Evolutionary conservation across 2,888 invertebrate species (phyloP).

Genomic region (Steromphala cineraria): DNA sequence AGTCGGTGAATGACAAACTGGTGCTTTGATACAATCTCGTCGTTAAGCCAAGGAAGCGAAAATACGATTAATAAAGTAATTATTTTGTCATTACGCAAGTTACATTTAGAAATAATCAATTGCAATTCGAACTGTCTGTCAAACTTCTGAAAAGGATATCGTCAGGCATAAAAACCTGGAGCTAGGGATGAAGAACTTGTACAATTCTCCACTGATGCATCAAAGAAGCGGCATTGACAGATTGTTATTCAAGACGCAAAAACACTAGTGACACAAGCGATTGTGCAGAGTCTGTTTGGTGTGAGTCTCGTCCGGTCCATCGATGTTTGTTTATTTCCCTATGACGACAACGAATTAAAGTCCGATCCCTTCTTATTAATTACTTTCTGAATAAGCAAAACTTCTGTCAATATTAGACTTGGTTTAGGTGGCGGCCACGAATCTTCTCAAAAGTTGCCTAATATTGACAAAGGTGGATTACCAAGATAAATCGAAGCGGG

Average conservation of each 20-base stretch:
- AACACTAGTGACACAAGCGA: background rate
- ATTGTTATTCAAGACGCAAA: background rate
- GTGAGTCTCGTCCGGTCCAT: background rate
- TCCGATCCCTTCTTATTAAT: background rate
- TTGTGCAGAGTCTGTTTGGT: background rate
- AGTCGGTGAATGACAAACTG: no score
- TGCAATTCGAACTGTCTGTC: no score
- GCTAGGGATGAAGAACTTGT: background rate
- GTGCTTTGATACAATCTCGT: no score
- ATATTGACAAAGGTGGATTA: constrained; percentile 1
- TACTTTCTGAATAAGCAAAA: constrained; percentile 12
- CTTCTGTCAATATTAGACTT: constrained; percentile 9
- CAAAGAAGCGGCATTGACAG: background rate
- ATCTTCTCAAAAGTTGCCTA: background rate
- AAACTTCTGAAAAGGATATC: no score
- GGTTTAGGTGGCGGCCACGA: background rate
- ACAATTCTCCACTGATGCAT: background rate
- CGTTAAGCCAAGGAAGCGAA: no score
- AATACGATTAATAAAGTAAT: no score
- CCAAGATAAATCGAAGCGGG: background rate
- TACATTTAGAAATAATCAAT: no score
- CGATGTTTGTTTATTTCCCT: background rate
- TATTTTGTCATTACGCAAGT: no score
- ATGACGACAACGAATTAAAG: background rate
- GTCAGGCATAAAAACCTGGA: background rate